Percentiles rank a stretch among this genome's conserved stretches.
Conservation (phyloP, 1,140 invertebrate genomes). For the Drepana arcuata region DNA sequence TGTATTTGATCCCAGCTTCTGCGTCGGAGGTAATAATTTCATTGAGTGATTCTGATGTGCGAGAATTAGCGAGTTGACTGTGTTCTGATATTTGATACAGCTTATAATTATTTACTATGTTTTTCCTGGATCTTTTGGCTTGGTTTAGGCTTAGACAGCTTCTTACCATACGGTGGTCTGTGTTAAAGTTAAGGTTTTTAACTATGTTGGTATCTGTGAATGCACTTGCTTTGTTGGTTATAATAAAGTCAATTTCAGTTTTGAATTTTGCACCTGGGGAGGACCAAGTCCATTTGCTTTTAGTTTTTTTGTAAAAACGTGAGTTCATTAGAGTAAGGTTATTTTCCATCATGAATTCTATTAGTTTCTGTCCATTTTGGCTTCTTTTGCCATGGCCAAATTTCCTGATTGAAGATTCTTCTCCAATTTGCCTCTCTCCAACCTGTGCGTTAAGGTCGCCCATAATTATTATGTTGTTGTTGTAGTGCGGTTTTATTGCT, state of each 20-base stretch:
- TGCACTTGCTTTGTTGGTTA: conserved; percentile 9
- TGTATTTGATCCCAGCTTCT: neutral
- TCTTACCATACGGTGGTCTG: conserved; percentile 17
- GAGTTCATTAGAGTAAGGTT: conserved; percentile 10
- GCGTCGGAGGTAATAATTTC: neutral
- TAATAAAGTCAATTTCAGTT: conserved; percentile 15
- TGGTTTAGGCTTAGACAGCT: conserved; percentile 7
- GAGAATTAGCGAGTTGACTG: neutral
- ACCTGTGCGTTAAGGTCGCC: conserved; percentile 17
- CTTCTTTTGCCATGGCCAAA: conserved; percentile 21
- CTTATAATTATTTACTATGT: conserved; percentile 1
- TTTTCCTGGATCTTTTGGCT: conserved; percentile 7
- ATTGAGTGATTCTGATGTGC: neutral
- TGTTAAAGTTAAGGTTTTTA: conserved; percentile 17
- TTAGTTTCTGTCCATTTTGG: conserved; percentile 11
- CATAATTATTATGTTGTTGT: conserved; percentile 17
- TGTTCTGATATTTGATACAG: too few relatives aligned
- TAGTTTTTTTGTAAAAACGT: conserved; percentile 7
- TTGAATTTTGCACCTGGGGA: conserved; percentile 6
- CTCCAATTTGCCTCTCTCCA: conserved; percentile 6
- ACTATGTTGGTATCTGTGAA: conserved; percentile 11
- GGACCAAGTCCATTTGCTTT: conserved; percentile 12
- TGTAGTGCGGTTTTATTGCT: conserved; percentile 5
- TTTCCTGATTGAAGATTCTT: conserved; percentile 11
- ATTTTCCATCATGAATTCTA: conserved; percentile 12